These are phyloP conservation scores for Notamacropus eugenii DNA, from an alignment of 2,797 vertebrate species.

Conservation along the genomic window DNA sequence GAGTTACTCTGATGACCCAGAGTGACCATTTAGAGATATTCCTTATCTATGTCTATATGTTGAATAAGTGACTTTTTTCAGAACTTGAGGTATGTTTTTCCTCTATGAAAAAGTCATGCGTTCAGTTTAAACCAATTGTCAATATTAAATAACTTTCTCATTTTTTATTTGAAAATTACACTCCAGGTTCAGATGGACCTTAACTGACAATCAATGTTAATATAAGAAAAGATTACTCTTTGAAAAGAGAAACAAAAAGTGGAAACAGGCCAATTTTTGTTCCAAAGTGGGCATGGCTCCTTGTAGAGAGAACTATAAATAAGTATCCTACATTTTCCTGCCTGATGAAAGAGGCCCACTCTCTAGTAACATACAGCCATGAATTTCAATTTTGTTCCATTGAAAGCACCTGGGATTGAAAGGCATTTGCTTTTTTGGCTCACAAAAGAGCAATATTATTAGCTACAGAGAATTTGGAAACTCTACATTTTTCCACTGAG, in stretches of 20 bases:
- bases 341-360: constrained; percentile 64
- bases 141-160: constrained; percentile 32
- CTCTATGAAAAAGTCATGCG: neutral
- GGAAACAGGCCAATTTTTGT: constrained; percentile 46
- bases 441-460: constrained; percentile 68
- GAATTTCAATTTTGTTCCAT: constrained; percentile 77
- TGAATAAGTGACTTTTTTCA: constrained; percentile 14
- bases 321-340: constrained; percentile 59
- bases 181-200: constrained; percentile 9
- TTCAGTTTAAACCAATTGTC: neutral
- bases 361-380: constrained; percentile 62
- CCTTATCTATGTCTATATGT: neutral
- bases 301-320: constrained; percentile 77
- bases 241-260: constrained; percentile 60
- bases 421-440: constrained; percentile 60
- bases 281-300: constrained; percentile 62
- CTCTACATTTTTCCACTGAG: constrained; percentile 76
- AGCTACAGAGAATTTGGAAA: constrained; percentile 50
- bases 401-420: constrained; percentile 78
- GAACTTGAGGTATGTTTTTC: neutral
- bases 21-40: constrained; percentile 27
- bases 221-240: constrained; percentile 37
- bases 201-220: constrained; percentile 52
- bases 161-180: constrained; percentile 40
- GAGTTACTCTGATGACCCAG: constrained; percentile 32